Conservation (phyloP, 2,113 vertebrate genomes). For the Ammospiza caudacuta region DNA sequence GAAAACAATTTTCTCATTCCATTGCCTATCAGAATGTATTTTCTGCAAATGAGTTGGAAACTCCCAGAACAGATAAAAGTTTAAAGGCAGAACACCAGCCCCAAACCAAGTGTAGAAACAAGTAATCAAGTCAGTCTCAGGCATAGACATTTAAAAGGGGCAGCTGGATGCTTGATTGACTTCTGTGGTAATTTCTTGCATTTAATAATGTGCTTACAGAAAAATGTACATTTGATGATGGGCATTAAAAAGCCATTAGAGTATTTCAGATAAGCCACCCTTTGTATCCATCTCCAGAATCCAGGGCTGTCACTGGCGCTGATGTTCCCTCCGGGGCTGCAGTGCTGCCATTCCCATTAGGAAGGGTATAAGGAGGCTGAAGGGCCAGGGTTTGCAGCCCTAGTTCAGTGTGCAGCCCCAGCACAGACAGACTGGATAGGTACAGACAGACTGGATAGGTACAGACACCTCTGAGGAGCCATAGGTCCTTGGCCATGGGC, state of each 20-base stretch:
- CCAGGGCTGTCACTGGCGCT: fast-evolving
- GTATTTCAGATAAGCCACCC: background rate
- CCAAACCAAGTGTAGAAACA: background rate
- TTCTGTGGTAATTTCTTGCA: background rate
- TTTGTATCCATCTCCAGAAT: background rate
- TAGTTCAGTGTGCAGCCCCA: background rate
- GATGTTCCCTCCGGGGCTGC: background rate
- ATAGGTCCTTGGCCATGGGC: background rate
- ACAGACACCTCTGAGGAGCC: fast-evolving
- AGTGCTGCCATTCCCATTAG: background rate
- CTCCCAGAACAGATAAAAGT: background rate
- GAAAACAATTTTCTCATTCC: background rate
- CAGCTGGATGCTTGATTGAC: background rate
- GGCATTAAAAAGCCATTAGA: background rate
- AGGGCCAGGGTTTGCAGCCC: background rate
- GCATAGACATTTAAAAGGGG: background rate
- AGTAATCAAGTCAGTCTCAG: background rate
- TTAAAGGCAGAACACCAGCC: background rate
- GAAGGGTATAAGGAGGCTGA: fast-evolving
- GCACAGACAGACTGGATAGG: fast-evolving
- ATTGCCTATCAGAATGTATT: background rate
- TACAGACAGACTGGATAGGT: too few species aligned
- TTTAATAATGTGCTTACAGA: background rate
- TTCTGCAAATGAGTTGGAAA: background rate
- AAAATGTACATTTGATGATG: fast-evolving